Percentiles rank a stretch among this genome's conserved stretches.
Conservation (phyloP, 2,888 invertebrate genomes). For the Lasioglossum villosulum region DNA sequence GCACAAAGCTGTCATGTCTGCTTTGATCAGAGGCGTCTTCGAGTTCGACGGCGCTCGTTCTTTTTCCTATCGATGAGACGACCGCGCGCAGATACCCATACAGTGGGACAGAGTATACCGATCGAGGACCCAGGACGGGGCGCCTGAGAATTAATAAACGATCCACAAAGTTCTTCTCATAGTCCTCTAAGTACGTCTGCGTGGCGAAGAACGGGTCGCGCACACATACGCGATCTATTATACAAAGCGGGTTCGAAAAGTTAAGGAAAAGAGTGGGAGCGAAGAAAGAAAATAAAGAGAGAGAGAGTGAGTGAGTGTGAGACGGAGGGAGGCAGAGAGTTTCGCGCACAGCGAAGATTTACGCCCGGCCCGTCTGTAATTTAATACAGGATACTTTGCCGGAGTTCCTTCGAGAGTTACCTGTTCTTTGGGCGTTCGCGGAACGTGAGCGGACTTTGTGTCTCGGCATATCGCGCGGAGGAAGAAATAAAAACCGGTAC, state of each 20-base stretch:
- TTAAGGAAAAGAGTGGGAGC: constrained; percentile 38
- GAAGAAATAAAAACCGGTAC: constrained; percentile 2
- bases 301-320: background rate
- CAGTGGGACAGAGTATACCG: background rate
- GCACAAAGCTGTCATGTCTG: background rate
- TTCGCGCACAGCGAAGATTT: constrained; percentile 68
- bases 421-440: constrained; percentile 55
- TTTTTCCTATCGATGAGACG: background rate
- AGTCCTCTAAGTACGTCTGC: background rate
- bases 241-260: constrained; percentile 66
- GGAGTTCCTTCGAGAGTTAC: constrained; percentile 67
- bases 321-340: constrained; percentile 50
- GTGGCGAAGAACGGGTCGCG: background rate
- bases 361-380: constrained; percentile 72
- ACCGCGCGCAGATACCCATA: background rate
- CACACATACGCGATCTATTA: constrained; percentile 50
- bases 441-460: constrained; percentile 72
- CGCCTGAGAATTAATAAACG: background rate
- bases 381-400: constrained; percentile 72
- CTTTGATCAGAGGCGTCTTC: constrained; percentile 1
- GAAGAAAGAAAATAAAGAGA: constrained; percentile 43
- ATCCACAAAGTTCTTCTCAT: background rate
- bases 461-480: constrained; percentile 59
- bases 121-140: background rate
- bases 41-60: background rate